These are phyloP conservation scores for Scaeva pyrastri DNA, from an alignment of 2,888 invertebrate species.

Conservation along the genomic window DNA sequence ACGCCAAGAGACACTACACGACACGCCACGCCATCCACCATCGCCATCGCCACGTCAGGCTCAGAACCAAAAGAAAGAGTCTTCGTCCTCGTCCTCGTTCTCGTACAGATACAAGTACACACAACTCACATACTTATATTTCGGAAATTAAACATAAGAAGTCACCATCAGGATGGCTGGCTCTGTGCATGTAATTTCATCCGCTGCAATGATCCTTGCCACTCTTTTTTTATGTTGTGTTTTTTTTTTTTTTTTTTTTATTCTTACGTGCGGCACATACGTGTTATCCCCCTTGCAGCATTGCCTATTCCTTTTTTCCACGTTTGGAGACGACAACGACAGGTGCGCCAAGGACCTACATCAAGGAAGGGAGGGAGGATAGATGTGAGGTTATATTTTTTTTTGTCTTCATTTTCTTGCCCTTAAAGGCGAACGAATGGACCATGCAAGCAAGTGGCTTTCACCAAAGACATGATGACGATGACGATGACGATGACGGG, in stretches of 20 bases:
- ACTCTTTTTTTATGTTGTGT: slow-evolving; percentile 57
- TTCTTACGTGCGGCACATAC: slow-evolving; percentile 37
- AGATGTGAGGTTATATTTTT: slow-evolving; percentile 36
- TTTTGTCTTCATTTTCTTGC: slow-evolving; percentile 4
- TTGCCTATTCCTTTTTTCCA: too few species aligned
- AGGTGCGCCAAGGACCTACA: slow-evolving; percentile 70
- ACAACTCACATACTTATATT: slow-evolving; percentile 37
- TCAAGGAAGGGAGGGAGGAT: slow-evolving; percentile 27
- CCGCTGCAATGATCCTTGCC: slow-evolving; percentile 75
- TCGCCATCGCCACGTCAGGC: neutral
- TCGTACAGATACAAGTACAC: too few species aligned
- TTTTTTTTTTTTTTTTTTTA: slow-evolving; percentile 28
- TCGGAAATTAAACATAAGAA: slow-evolving; percentile 74
- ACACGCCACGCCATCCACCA: neutral
- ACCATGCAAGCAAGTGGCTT: slow-evolving; percentile 51
- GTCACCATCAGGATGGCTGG: slow-evolving; percentile 73
- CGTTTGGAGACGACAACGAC: slow-evolving; percentile 57
- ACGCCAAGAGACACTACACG: slow-evolving; percentile 20
- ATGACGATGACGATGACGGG: too few species aligned
- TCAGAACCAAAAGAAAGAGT: slow-evolving; percentile 19
- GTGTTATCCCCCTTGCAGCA: slow-evolving; percentile 41
- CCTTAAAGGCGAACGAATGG: slow-evolving; percentile 53
- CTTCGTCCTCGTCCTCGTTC: too few species aligned
- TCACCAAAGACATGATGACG: slow-evolving; percentile 29
- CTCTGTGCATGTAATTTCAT: slow-evolving; percentile 75